These are phyloP conservation scores for Dysdera silvatica DNA, from an alignment of 1,140 invertebrate species.

Conservation along the genomic window DNA sequence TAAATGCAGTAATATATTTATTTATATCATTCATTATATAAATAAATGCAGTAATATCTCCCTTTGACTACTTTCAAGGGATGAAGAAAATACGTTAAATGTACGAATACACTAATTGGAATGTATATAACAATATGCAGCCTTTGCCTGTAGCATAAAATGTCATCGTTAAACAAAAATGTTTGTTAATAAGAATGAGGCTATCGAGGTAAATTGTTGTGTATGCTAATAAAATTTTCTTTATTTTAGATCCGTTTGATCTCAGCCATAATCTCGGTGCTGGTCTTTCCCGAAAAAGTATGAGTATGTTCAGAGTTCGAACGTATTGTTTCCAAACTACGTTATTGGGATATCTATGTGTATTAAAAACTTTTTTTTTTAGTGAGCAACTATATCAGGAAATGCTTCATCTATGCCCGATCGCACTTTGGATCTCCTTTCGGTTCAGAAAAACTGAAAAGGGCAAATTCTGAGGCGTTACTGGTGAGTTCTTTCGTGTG, in stretches of 20 bases:
- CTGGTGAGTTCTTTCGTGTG: background rate
- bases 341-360: background rate
- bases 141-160: background rate
- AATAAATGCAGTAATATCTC: no score
- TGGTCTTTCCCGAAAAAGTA: slow-evolving; percentile 53
- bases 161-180: background rate
- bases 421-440: slow-evolving; percentile 43
- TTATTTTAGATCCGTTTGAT: slow-evolving; percentile 54
- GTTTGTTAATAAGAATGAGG: background rate
- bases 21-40: no score
- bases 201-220: background rate
- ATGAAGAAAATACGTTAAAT: no score
- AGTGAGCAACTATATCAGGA: slow-evolving; percentile 53
- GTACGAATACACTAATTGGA: no score
- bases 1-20: no score
- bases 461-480: background rate
- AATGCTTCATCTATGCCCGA: slow-evolving; percentile 48
- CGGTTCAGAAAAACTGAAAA: background rate
- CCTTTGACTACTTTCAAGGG: no score
- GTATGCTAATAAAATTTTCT: background rate
- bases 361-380: slow-evolving; percentile 34
- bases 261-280: slow-evolving; percentile 53
- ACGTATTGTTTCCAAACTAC: slow-evolving; percentile 2
- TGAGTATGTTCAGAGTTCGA: slow-evolving; percentile 31
- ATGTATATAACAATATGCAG: background rate